These are phyloP conservation scores for Parnassius smintheus DNA, from an alignment of 2,888 invertebrate genomes.

Conservation along the genomic window DNA sequence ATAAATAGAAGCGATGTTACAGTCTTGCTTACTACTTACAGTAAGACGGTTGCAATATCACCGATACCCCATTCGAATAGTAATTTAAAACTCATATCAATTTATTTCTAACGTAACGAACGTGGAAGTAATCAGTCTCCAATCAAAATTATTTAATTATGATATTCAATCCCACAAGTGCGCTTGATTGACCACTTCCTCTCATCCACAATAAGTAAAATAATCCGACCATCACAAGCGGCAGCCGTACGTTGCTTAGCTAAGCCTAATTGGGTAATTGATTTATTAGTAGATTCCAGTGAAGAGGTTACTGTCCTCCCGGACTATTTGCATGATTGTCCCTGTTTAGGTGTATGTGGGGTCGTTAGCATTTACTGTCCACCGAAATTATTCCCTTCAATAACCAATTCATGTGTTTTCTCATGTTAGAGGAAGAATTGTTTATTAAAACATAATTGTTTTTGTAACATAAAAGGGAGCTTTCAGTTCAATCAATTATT, in stretches of 20 bases:
- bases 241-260: constrained; percentile 13
- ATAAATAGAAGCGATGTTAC: too few species aligned
- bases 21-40: too few species aligned
- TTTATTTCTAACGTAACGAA: not conserved
- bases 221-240: constrained; percentile 15
- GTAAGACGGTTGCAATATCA: not conserved
- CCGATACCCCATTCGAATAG: not conserved
- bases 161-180: constrained; percentile 17
- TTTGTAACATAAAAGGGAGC: too few species aligned
- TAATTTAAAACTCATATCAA: not conserved
- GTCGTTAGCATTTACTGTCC: not conserved
- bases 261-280: constrained; percentile 44
- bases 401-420: too few species aligned
- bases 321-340: constrained; percentile 1
- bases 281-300: constrained; percentile 46
- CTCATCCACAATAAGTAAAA: constrained; percentile 21
- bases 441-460: too few species aligned
- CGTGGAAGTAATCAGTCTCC: constrained; percentile 9
- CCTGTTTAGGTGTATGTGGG: constrained; percentile 8
- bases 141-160: constrained; percentile 20
- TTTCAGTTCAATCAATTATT: too few species aligned
- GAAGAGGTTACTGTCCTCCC: constrained; percentile 33
- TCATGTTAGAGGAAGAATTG: too few species aligned
- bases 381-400: not conserved
- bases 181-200: constrained; percentile 23